Base-by-base conservation (phyloP, 1,140 invertebrate genomes). In the Caenorhabditis latens region DNA sequence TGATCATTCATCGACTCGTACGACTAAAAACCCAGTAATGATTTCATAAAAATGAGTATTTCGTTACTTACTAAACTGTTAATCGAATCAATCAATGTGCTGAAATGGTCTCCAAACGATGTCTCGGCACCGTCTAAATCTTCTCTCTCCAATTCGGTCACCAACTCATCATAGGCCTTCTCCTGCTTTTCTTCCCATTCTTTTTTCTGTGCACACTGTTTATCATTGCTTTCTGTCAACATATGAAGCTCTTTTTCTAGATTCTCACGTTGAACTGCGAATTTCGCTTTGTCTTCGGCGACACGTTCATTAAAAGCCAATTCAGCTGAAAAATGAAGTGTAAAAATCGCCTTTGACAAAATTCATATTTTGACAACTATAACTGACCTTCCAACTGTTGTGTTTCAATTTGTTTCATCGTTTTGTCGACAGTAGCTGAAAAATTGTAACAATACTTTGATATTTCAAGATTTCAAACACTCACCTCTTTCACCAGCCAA, bases 1-100 rank as follows among this genome's bases (percentile, higher is more conserved):
- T 71, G 65, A 71, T 46, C 65, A 46, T 71, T 71, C 43, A 71
- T 71, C 14, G 71, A 79, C 5, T 79, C 71, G 19, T 79, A 53
- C 5, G 71, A 79, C 71, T 71, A 42, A 71, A 71, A 71, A 65
- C 32, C 32, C 32, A 32, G 32, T 32, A 32, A 32, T 2, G 32
- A 32, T 32, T 32, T 1, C 4, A 71, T 46, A 0, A 5, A 5
- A 46, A 16, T 71, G 4, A 71, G 19, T 32, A 0, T 11, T 40
- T 40, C 40, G 46, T n/a, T 46, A 9, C 65, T 46, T 46, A 71
- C 65, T 19, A 79, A 14, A 24, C 53, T 79, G 24, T 21, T 79
- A n/a, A 79, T 50, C 46, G 71, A 50, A 24, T 79, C 14, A 8
- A 79, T 79, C n/a, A 79, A n/a, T 24, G 46, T 53, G 9, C n/a